These are phyloP conservation scores for Onychomys leucogaster DNA, from an alignment of 2,797 vertebrate species.

Conservation along the genomic window DNA sequence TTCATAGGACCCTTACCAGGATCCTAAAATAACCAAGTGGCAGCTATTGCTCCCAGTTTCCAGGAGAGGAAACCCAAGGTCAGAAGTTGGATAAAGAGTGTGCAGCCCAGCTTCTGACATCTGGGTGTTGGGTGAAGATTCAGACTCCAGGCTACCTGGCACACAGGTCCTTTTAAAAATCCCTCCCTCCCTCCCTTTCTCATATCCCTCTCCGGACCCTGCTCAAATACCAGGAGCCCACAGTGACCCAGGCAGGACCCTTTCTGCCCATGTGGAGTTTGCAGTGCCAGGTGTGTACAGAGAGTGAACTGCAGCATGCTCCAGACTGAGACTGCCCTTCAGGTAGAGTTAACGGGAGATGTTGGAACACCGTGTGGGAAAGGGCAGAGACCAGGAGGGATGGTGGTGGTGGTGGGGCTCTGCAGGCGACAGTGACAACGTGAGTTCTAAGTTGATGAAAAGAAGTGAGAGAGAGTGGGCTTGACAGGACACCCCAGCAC, in stretches of 20 bases:
- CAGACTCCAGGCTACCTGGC: not conserved
- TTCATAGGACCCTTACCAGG: fast-evolving
- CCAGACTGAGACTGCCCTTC: too few species aligned
- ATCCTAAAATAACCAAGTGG: not conserved
- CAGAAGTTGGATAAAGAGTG: not conserved
- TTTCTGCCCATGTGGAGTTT: not conserved
- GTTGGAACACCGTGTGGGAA: not conserved
- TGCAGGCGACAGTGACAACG: not conserved
- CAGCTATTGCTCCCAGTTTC: not conserved
- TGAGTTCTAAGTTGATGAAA: not conserved
- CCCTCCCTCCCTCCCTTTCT: not conserved
- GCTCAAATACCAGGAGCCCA: not conserved
- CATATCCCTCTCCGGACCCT: not conserved
- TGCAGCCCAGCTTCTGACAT: not conserved
- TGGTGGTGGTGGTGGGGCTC: not conserved
- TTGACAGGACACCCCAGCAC: not conserved
- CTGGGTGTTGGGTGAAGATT: not conserved
- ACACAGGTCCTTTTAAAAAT: not conserved
- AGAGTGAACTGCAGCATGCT: not conserved
- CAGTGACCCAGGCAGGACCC: not conserved
- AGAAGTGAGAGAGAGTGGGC: fast-evolving
- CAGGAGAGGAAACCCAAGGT: not conserved
- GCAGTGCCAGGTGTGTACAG: too few species aligned
- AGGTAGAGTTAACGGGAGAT: not conserved
- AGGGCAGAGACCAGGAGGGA: not conserved